Evolutionary conservation across 1,140 invertebrate species (phyloP).

Genomic region (Tribolium castaneum): DNA sequence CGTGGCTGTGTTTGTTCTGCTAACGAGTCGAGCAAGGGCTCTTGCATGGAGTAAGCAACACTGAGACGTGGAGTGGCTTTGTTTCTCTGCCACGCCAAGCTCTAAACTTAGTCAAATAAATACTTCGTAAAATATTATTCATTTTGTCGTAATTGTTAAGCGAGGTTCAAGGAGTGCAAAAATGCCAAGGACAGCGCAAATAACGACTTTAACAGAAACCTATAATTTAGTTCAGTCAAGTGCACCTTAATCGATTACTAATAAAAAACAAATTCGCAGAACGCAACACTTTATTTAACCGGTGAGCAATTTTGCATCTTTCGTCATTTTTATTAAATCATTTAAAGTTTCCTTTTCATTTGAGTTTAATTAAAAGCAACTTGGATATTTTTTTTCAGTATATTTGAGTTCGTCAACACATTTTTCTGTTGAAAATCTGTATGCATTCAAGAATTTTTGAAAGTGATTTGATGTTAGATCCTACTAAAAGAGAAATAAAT

Average conservation of each 20-base stretch:
- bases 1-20: constrained; percentile 19
- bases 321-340: background rate
- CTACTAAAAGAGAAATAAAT: too few relatives aligned
- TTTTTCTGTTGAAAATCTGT: too few relatives aligned
- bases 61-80: constrained; percentile 4
- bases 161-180: background rate
- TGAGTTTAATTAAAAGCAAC: too few relatives aligned
- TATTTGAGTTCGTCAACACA: too few relatives aligned
- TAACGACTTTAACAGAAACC: background rate
- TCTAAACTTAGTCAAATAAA: background rate
- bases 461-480: too few relatives aligned
- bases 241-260: background rate
- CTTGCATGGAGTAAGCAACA: constrained; percentile 21
- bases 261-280: background rate
- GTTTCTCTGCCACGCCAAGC: background rate
- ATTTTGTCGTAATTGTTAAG: background rate
- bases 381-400: too few relatives aligned
- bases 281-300: background rate
- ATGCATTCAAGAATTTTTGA: too few relatives aligned
- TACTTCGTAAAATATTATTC: background rate
- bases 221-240: background rate
- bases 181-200: background rate
- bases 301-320: too few relatives aligned
- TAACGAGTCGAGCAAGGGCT: constrained; percentile 20
- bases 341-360: too few relatives aligned